Conservation (phyloP, 2,888 invertebrate species). For the Tiliacea aurago region DNA sequence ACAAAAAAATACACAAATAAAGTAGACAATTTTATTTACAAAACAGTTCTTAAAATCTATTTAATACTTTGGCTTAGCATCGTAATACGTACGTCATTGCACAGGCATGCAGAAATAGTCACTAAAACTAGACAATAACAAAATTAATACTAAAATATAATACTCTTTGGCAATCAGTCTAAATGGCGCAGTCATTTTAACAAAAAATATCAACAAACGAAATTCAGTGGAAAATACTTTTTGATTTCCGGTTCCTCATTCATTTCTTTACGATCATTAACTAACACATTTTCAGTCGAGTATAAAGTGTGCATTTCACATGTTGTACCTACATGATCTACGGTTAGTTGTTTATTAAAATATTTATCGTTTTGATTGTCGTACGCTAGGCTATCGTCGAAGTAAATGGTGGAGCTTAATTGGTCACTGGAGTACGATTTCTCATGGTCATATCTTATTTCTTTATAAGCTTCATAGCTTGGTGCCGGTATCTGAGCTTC, state of each 20-base stretch:
- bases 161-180: slow-evolving; percentile 86
- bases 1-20: slow-evolving; percentile 30
- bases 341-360: slow-evolving; percentile 71
- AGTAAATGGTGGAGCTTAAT: slow-evolving; percentile 78
- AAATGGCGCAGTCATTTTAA: slow-evolving; percentile 68
- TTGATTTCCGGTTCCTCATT: slow-evolving; percentile 75
- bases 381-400: slow-evolving; percentile 81
- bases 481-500: slow-evolving; percentile 64
- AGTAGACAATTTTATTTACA: slow-evolving; percentile 77
- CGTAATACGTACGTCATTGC: slow-evolving; percentile 63
- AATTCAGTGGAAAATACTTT: slow-evolving; percentile 81
- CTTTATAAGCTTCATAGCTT: slow-evolving; percentile 75
- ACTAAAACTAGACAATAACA: slow-evolving; percentile 73
- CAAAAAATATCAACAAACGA: slow-evolving; percentile 79
- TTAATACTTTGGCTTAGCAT: slow-evolving; percentile 74
- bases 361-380: slow-evolving; percentile 76
- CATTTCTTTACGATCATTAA: slow-evolving; percentile 69
- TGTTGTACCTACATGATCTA: slow-evolving; percentile 67
- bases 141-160: slow-evolving; percentile 75
- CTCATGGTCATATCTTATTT: slow-evolving; percentile 65
- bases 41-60: slow-evolving; percentile 73
- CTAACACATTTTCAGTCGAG: slow-evolving; percentile 62
- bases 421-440: slow-evolving; percentile 68
- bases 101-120: slow-evolving; percentile 63
- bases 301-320: slow-evolving; percentile 68